Conservation (phyloP, 1,140 invertebrate genomes). For the Drosophila novamexicana region DNA sequence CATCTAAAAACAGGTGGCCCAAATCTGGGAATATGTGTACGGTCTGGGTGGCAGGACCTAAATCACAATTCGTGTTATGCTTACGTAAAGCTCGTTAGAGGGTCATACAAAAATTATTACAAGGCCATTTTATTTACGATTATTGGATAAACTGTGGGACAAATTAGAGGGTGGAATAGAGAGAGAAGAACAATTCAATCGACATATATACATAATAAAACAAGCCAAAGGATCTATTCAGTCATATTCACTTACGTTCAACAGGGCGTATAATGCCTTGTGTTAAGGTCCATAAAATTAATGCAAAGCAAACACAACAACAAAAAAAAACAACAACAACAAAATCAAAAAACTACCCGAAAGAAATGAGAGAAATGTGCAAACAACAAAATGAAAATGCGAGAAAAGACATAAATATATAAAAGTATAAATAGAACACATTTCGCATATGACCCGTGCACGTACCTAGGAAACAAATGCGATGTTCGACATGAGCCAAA, state of each 20-base stretch:
- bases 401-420: constrained; percentile 11
- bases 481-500: constrained; percentile 13
- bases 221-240: constrained; percentile 29
- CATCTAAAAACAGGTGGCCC: not conserved
- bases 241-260: constrained; percentile 18
- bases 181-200: not conserved
- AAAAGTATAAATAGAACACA: not conserved
- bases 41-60: constrained; percentile 18
- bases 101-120: constrained; percentile 78
- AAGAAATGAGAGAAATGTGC: constrained; percentile 24
- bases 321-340: constrained; percentile 28
- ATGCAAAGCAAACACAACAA: constrained; percentile 71
- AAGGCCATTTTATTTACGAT: constrained; percentile 77
- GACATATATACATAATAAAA: constrained; percentile 16
- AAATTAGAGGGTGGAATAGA: constrained; percentile 4
- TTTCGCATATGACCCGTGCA: constrained; percentile 17
- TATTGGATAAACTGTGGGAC: constrained; percentile 72
- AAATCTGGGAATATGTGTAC: not conserved
- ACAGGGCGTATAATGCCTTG: constrained; percentile 56
- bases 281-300: constrained; percentile 77
- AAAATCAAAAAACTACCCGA: constrained; percentile 36
- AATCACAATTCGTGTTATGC: constrained; percentile 71
- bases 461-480: constrained; percentile 23
- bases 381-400: constrained; percentile 17
- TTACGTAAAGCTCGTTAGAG: constrained; percentile 77